Base-by-base conservation (phyloP, 2,888 invertebrate genomes). In the Drosophila atripex region DNA sequence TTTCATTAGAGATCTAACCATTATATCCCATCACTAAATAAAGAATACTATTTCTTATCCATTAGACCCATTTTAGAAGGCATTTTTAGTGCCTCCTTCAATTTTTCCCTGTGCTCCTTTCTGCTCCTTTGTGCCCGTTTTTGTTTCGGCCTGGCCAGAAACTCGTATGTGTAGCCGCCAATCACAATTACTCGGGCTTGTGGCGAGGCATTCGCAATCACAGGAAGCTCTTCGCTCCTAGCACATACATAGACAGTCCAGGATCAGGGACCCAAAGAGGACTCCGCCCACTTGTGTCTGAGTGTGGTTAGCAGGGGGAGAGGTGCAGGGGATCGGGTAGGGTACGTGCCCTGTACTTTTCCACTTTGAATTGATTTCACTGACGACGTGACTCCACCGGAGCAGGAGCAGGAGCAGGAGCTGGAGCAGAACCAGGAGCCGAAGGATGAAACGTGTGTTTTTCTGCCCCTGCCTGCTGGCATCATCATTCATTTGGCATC, bases 361-460 rank as follows among this genome's bases (percentile, higher is more conserved):
- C 71, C 71, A 71, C 63, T 82, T 65, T 73, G 85, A 80, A 80
- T 84, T 80, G 80, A 85, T 80, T 80, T 84, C 64, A 53, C 71
- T 38, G 69, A 25, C 69, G 70, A 84, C 84, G 84, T 84, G 84
- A 84, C 84, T 79, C 47, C 57, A 73, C 63, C 45, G 55, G 41
- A 35, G 47, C 21, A 35, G 28, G 49, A 28, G 45, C 51, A 50
- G 43, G 21, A 21, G 21, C 21, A 23, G 5, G 21, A n/a, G n/a
- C n/a, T n/a, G n/a, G n/a, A 21, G 21, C 21, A 21, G 21, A 41
- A 28, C 7, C 28, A 8, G 28, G 43, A 18, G 12, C 23, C 41
- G 7, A n/a, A 25, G 43, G 30, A 12, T 14, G 38, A 49, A 14
- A 50, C 23, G 16, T 16, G 41, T 25, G 16, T 45, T 43, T 38